Percentiles rank a stretch among this genome's conserved stretches.
These are phyloP conservation scores for Microcebus griseorufus DNA, from an alignment of 2,113 vertebrate species.

Conservation along the genomic window DNA sequence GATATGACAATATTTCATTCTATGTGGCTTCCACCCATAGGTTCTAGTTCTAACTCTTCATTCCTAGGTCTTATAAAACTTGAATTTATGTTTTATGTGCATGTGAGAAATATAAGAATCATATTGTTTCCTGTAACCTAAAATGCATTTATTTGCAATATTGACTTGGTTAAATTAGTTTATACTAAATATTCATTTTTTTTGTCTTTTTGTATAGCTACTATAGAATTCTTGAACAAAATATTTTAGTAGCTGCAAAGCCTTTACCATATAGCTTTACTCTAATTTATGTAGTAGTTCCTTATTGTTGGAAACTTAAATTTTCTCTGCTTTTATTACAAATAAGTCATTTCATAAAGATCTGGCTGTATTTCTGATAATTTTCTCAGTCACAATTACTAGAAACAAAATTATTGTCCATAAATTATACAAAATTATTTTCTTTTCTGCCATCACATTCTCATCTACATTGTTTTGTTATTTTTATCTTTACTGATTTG, in stretches of 20 bases:
- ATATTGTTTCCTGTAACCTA: background rate
- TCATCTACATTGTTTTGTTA: background rate
- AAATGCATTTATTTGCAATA: background rate
- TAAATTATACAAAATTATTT: background rate
- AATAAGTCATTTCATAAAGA: background rate
- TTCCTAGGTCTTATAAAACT: background rate
- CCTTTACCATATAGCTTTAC: background rate
- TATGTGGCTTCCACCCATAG: background rate
- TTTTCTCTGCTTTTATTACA: constrained; percentile 10
- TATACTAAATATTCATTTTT: background rate
- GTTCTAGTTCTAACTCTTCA: background rate
- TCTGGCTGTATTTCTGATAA: background rate
- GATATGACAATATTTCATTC: background rate
- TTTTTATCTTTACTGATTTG: background rate
- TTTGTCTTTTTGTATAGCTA: background rate
- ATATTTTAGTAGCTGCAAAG: background rate
- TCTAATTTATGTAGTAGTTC: background rate
- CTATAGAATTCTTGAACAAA: background rate
- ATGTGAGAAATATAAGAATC: background rate
- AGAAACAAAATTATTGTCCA: constrained; percentile 7
- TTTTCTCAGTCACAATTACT: background rate
- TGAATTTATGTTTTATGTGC: background rate
- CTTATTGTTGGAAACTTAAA: background rate
- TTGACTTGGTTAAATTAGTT: background rate
- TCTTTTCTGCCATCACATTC: background rate